phyloP scores from a whole-genome alignment of 2,888 invertebrate genomes.

The Caenorhabditis sp. region DNA sequence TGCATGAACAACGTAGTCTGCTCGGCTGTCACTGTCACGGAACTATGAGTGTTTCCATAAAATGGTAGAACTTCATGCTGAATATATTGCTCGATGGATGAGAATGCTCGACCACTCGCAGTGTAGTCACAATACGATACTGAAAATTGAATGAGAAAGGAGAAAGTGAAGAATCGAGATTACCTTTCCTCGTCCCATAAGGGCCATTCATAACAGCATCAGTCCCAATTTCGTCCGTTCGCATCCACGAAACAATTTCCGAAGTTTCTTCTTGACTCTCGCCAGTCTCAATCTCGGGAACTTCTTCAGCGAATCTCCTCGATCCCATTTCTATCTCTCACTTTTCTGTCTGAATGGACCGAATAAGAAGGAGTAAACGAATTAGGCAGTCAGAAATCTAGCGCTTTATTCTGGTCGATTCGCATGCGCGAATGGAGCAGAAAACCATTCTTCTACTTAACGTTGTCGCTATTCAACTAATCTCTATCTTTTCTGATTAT shows the following conservation, averaged over 20 bases:
- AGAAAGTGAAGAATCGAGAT: too few species aligned
- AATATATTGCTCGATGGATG: conserved; percentile 72
- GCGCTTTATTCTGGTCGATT: too few species aligned
- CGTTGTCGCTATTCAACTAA: conserved; percentile 60
- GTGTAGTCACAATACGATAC: conserved; percentile 75
- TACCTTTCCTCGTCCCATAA: conserved; percentile 66
- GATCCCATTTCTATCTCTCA: conserved; percentile 45
- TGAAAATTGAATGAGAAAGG: too few species aligned
- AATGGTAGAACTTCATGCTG: conserved; percentile 86
- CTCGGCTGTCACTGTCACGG: conserved; percentile 90
- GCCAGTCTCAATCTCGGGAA: conserved; percentile 49
- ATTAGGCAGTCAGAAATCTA: conserved; percentile 16
- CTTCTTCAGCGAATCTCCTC: conserved; percentile 68
- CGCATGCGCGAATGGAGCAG: conserved; percentile 55
- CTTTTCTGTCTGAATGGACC: conserved; percentile 49
- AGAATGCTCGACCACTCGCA: conserved; percentile 71
- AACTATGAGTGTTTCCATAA: conserved; percentile 91
- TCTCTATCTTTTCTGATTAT: conserved; percentile 66
- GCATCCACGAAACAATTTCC: conserved; percentile 63
- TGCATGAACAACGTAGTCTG: conserved; percentile 93
- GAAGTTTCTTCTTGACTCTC: neutral
- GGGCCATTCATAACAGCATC: conserved; percentile 61
- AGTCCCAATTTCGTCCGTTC: conserved; percentile 66
- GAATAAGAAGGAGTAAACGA: conserved; percentile 41
- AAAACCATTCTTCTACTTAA: conserved; percentile 65